Evolutionary conservation across 37 sponge, comb jelly and placozoan genomes (phyloP).

Genomic region (Eunapius fragilis): DNA sequence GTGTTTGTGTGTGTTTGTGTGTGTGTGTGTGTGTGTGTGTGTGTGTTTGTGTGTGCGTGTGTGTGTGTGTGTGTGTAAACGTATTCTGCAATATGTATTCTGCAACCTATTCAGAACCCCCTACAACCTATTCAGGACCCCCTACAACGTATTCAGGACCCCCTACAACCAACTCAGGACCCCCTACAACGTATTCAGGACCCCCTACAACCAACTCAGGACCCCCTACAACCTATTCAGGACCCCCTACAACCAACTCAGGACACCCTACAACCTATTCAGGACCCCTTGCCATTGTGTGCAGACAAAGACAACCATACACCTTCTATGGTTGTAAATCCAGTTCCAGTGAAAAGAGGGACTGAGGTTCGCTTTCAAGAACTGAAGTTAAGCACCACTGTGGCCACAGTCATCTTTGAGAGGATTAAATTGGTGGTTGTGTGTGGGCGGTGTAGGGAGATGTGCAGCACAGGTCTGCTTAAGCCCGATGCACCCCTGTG

Average conservation of each 20-base stretch:
- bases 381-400: conserved; percentile 14
- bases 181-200: too few relatives aligned
- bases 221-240: neutral
- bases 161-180: too few relatives aligned
- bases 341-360: conserved; percentile 31
- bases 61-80: too few relatives aligned
- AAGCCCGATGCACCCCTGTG: neutral
- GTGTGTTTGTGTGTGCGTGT: too few relatives aligned
- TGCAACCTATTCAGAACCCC: too few relatives aligned
- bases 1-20: too few relatives aligned
- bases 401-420: conserved; percentile 27
- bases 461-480: neutral
- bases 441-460: conserved; percentile 41
- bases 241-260: neutral
- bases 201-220: neutral
- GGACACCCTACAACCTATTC: neutral
- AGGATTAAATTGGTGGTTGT: conserved; percentile 16
- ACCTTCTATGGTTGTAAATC: neutral
- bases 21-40: too few relatives aligned
- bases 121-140: too few relatives aligned
- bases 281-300: neutral
- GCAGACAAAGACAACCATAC: neutral
- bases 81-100: neutral
- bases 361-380: conserved; percentile 54
- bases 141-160: too few relatives aligned